phyloP scores from a whole-genome alignment of 1,140 invertebrate genomes.

The Orchestia grillus region DNA sequence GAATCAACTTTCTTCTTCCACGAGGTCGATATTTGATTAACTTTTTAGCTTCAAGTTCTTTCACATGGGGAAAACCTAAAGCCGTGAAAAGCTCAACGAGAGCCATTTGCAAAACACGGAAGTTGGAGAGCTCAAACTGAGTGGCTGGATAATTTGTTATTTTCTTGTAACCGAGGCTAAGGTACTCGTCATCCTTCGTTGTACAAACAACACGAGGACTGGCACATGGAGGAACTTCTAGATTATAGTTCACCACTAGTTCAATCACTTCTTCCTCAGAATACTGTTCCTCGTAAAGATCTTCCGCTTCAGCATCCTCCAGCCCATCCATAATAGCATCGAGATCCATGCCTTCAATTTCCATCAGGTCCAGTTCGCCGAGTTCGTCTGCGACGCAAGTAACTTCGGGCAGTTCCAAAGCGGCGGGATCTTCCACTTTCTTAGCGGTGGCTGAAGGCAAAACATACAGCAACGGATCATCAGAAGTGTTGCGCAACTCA shows the following conservation, averaged over 20 bases:
- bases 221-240: conserved; percentile 53
- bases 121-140: conserved; percentile 63
- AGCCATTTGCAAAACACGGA: conserved; percentile 63
- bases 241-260: conserved; percentile 9
- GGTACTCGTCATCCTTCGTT: conserved; percentile 66
- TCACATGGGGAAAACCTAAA: conserved; percentile 59
- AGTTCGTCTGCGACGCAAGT: conserved; percentile 29
- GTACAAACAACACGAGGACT: not conserved
- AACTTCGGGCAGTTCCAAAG: conserved; percentile 5
- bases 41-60: conserved; percentile 55
- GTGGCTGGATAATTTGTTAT: conserved; percentile 58
- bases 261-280: not conserved
- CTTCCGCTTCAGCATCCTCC: not conserved
- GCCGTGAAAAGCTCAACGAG: conserved; percentile 65
- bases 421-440: not conserved
- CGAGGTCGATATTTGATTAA: conserved; percentile 58
- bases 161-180: conserved; percentile 66
- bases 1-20: conserved; percentile 41
- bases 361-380: conserved; percentile 19
- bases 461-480: not conserved
- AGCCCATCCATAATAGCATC: conserved; percentile 18
- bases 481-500: not conserved
- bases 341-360: conserved; percentile 44
- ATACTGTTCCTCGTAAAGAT: conserved; percentile 6
- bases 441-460: not conserved